Percentiles rank a stretch among this genome's conserved stretches.
Conservation (phyloP, 2,797 vertebrate species). For the Notolabrus celidotus region DNA sequence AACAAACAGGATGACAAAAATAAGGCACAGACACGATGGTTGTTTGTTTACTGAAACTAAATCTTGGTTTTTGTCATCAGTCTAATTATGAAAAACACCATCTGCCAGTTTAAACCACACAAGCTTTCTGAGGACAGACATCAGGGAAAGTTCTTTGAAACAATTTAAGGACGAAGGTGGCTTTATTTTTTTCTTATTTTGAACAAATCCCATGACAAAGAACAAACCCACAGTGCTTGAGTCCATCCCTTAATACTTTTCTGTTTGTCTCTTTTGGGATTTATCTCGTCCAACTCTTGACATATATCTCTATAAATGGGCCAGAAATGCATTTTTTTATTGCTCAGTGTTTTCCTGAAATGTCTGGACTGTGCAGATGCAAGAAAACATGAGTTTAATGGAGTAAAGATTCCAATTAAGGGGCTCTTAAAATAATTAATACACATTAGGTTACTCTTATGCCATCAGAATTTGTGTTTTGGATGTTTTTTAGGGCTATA, state of each 20-base stretch:
- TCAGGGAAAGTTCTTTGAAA: not conserved
- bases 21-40: not conserved
- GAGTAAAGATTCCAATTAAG: not conserved
- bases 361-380: not conserved
- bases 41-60: not conserved
- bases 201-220: not conserved
- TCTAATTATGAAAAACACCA: not conserved
- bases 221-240: not conserved
- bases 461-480: not conserved
- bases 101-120: not conserved
- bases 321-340: not conserved
- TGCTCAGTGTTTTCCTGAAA: not conserved
- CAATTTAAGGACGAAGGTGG: not conserved
- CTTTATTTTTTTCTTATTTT: not conserved
- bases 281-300: not conserved
- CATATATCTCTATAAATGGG: not conserved
- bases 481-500: not conserved
- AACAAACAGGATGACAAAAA: too few species aligned
- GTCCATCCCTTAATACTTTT: not conserved
- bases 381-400: not conserved
- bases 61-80: not conserved
- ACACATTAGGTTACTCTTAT: not conserved
- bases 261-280: not conserved
- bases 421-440: conserved; percentile 17
- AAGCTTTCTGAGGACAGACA: not conserved